A percentile compares a stretch with the other conserved stretches of the same genome.
Evolutionary conservation across 2,113 vertebrate genomes (phyloP).

Genomic region (human (Homo sapiens)): GRCh38 chr12:128568001-128568500

Average conservation of each 20-base stretch:
- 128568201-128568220: not conserved
- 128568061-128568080: fast-evolving
- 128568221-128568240: not conserved
- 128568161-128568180: not conserved
- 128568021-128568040: not conserved
- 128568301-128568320: not conserved
- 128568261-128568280: no score
- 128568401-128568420: not conserved
- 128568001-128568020: not conserved
- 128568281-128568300: no score
- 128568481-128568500: fast-evolving
- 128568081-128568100: not conserved
- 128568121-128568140: not conserved
- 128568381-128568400: not conserved
- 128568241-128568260: not conserved
- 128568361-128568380: not conserved
- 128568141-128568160: not conserved
- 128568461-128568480: fast-evolving
- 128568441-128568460: not conserved
- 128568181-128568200: not conserved
- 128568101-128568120: not conserved
- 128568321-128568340: not conserved
- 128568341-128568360: not conserved
- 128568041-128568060: fast-evolving
- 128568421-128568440: not conserved